These are phyloP conservation scores for Megamerina dolium DNA, from an alignment of 2,888 invertebrate species.

Conservation along the genomic window DNA sequence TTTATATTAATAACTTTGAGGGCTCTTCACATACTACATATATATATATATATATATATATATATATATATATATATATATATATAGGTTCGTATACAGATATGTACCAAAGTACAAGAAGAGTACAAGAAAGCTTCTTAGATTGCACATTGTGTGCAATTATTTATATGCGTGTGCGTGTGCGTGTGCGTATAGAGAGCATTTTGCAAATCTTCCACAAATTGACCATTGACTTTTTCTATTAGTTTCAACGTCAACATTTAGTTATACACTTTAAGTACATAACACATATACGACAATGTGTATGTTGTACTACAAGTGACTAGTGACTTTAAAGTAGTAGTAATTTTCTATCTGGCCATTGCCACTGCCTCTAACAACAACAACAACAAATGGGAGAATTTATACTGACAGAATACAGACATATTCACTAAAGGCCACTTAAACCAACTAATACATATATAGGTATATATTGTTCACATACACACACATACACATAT, in stretches of 20 bases:
- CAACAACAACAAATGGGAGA: slow-evolving; percentile 37
- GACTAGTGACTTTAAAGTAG: too few species aligned
- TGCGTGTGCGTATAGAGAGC: background rate
- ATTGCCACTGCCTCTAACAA: too few species aligned
- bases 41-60: background rate
- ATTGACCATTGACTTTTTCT: background rate
- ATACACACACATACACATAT: slow-evolving; percentile 20
- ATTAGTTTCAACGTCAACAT: too few species aligned
- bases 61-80: background rate
- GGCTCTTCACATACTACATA: background rate
- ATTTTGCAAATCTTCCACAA: background rate
- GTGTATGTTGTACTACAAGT: too few species aligned
- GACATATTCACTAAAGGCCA: background rate
- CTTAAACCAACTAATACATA: background rate
- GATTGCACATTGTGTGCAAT: slow-evolving; percentile 22
- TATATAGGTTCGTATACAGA: background rate
- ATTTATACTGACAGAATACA: slow-evolving; percentile 35
- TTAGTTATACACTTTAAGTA: too few species aligned
- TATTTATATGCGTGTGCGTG: slow-evolving; percentile 23
- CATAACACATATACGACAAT: too few species aligned
- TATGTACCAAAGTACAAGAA: background rate
- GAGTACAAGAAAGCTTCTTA: background rate
- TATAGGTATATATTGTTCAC: background rate
- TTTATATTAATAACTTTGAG: too few species aligned
- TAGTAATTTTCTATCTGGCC: too few species aligned